phyloP scores from a whole-genome alignment of 2,888 invertebrate genomes.

The Trimorus sp. region DNA sequence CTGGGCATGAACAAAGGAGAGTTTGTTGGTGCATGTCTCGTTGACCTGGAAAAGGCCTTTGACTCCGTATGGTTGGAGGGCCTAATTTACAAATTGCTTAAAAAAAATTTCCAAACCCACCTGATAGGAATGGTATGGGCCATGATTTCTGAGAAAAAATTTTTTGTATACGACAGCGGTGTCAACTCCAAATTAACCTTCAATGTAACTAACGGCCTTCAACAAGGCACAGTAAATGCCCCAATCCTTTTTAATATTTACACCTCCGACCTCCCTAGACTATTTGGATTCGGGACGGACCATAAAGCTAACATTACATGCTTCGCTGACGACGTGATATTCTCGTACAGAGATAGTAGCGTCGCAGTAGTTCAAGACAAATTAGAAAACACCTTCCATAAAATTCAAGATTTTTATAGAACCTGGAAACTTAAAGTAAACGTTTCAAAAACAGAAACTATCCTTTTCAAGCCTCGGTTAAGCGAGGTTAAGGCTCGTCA shows the following conservation, averaged over 20 bases:
- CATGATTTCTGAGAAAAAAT: too few relatives aligned
- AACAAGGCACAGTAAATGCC: too few relatives aligned
- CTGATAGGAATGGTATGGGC: too few relatives aligned
- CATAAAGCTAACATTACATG: neutral
- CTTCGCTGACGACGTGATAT: slow-evolving; percentile 51
- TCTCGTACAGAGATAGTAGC: slow-evolving; percentile 28
- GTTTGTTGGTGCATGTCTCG: too few relatives aligned
- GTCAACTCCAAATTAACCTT: neutral
- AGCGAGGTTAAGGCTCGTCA: neutral
- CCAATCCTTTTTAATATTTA: slow-evolving; percentile 23
- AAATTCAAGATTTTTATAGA: slow-evolving; percentile 40
- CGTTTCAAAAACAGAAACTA: slow-evolving; percentile 50
- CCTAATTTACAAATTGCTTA: too few relatives aligned
- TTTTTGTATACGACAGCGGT: too few relatives aligned
- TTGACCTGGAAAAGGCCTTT: too few relatives aligned
- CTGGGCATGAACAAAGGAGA: too few relatives aligned
- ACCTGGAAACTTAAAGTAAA: slow-evolving; percentile 58
- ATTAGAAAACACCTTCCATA: slow-evolving; percentile 30
- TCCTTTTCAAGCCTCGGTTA: slow-evolving; percentile 41
- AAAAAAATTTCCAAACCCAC: too few relatives aligned
- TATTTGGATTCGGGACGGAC: neutral
- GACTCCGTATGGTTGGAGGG: too few relatives aligned
- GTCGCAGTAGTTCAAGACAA: neutral
- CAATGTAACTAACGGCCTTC: neutral
- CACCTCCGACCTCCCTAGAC: neutral